These are phyloP conservation scores for Labrus mixtus DNA, from an alignment of 2,113 vertebrate species.

Conservation along the genomic window DNA sequence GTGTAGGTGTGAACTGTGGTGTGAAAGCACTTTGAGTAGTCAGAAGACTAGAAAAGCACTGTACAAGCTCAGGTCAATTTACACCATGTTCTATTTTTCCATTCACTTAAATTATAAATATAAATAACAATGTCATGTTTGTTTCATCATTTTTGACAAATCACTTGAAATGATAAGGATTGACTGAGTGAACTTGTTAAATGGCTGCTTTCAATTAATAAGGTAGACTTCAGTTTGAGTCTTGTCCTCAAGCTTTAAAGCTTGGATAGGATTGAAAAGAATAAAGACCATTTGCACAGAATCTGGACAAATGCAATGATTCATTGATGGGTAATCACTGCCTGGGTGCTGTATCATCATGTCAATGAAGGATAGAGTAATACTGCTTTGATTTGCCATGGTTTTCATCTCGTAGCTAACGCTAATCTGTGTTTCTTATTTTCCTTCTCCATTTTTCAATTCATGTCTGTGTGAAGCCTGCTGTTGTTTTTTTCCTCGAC, in stretches of 20 bases:
- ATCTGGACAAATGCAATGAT: not conserved
- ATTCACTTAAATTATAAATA: too few species aligned
- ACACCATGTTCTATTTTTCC: too few species aligned
- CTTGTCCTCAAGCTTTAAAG: not conserved
- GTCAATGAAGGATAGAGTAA: constrained; percentile 6
- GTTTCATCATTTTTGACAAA: too few species aligned
- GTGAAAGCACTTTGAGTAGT: too few species aligned
- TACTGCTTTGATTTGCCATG: constrained; percentile 1
- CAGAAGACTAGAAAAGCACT: too few species aligned
- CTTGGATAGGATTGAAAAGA: not conserved
- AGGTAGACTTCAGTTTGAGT: not conserved
- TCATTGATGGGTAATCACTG: not conserved
- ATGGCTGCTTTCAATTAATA: too few species aligned
- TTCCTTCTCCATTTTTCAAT: not conserved
- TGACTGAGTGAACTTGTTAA: too few species aligned
- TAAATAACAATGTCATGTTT: too few species aligned
- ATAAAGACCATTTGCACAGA: not conserved
- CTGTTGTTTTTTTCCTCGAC: not conserved
- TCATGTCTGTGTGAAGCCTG: constrained; percentile 2
- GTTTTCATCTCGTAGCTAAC: not conserved
- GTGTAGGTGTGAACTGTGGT: too few species aligned
- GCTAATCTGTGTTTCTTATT: not conserved
- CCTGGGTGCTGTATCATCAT: not conserved
- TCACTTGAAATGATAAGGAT: too few species aligned
- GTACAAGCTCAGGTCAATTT: too few species aligned